Evolutionary conservation across 2,797 vertebrate genomes (phyloP), one percentile per base, ranked within the genome.

Genomic region (Lateolabrax maculatus): DNA sequence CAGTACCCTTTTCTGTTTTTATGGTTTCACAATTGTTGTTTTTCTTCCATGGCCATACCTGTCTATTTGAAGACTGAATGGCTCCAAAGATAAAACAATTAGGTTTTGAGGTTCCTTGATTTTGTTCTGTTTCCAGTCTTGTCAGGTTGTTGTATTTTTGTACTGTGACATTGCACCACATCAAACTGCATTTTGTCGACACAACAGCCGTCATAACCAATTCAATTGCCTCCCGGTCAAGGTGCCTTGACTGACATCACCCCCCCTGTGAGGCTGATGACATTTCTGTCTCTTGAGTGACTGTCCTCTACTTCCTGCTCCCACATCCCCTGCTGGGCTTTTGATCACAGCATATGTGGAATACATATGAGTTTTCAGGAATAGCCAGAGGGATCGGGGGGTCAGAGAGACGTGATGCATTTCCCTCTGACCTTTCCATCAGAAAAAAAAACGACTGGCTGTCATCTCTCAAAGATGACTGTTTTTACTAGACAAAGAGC

Each of bases 261-360:
- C 55, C 81, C 62, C 69, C 79, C 83, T 58, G 65, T 76, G 86
- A 84, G 71, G 64, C 82, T 89, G 84, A 90, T 91, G 92, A 91
- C 85, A 90, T 92, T 91, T 90, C 79, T 7, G 19, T 43, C 79
- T 88, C 80, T 80, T 74, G 74, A 90, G 75, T 80, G 84, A 76
- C 83, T 90, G 80, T 46, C 66, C 64, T 62, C 57, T 44, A 68
- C 81, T 75, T 87, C 71, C 66, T 73, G 66, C 77, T 77, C 68
- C 55, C 71, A 60, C 23, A 0, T 72, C 36, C 67, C 80, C 87
- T 37, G 57, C 81, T 84, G 67, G 81, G 82, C 57, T 78, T 87
- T 77, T 72, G 71, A 90, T 77, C 72, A 64, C 65, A 68, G 55
- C 62, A 60, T 71, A 78, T 36, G 49, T 55, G 75, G 86, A 90